These are phyloP conservation scores for Eilema caniola DNA, from an alignment of 2,888 invertebrate genomes.

Conservation along the genomic window DNA sequence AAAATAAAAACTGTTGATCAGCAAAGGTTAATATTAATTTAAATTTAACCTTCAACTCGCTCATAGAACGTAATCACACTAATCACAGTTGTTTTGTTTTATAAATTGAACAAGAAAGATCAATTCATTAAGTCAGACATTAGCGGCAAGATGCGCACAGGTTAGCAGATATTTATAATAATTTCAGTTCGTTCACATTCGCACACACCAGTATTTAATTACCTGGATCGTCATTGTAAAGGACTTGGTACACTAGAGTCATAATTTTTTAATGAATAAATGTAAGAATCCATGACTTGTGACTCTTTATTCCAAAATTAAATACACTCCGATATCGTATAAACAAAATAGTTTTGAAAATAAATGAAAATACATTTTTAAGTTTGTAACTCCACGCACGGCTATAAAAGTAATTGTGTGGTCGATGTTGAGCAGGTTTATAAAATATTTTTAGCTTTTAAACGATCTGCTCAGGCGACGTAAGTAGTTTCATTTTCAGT, in stretches of 20 bases:
- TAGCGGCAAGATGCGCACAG: conserved; percentile 47
- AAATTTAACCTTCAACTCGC: not conserved
- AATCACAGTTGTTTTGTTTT: conserved; percentile 9
- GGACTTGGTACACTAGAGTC: conserved; percentile 10
- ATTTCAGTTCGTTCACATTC: conserved; percentile 42
- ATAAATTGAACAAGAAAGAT: conserved; percentile 21
- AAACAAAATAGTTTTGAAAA: too few relatives aligned
- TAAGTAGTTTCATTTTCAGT: too few relatives aligned
- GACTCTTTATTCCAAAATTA: too few relatives aligned
- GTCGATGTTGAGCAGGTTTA: too few relatives aligned
- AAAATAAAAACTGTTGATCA: too few relatives aligned
- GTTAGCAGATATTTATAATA: conserved; percentile 60
- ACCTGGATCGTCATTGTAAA: conserved; percentile 50
- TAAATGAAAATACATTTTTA: too few relatives aligned
- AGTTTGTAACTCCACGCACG: too few relatives aligned
- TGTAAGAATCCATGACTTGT: too few relatives aligned
- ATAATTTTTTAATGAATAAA: not conserved
- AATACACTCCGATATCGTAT: too few relatives aligned
- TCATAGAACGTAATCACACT: not conserved
- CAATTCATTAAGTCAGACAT: conserved; percentile 53
- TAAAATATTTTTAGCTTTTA: too few relatives aligned
- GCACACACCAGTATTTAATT: conserved; percentile 48
- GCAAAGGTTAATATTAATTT: not conserved
- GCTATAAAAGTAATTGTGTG: too few relatives aligned
- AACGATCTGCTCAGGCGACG: too few relatives aligned